phyloP scores from a whole-genome alignment of 2,113 vertebrate genomes.

The Origma solitaria region DNA sequence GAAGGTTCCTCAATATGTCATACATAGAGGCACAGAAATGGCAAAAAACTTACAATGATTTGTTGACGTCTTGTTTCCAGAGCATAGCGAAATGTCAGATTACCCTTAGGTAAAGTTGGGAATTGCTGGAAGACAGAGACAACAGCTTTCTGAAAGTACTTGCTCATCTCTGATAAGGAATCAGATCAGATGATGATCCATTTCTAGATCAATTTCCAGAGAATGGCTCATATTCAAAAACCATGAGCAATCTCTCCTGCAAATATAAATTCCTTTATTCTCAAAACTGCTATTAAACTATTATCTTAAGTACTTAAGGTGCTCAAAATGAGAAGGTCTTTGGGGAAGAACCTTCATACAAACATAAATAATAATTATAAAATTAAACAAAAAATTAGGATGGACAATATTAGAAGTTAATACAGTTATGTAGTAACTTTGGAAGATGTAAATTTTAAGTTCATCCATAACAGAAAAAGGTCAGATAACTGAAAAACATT shows the following conservation, averaged over 20 bases:
- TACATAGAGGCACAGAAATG: not conserved
- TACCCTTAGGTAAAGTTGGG: not conserved
- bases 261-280: not conserved
- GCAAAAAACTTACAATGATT: not conserved
- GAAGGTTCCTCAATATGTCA: not conserved
- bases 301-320: not conserved
- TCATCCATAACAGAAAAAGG: not conserved
- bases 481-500: not conserved
- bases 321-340: not conserved
- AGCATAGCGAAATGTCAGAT: not conserved
- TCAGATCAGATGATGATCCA: not conserved
- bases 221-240: not conserved
- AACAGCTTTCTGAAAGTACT: not conserved
- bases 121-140: not conserved
- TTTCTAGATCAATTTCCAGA: not conserved
- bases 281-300: not conserved
- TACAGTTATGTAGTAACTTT: not conserved
- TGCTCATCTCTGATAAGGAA: not conserved
- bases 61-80: not conserved
- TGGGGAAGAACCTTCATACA: not conserved
- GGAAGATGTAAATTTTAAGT: not conserved
- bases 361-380: not conserved
- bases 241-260: not conserved
- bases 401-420: not conserved
- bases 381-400: fast-evolving